Conservation (phyloP, 2,888 invertebrate species). For the Pardosa pseudoannulata region DNA sequence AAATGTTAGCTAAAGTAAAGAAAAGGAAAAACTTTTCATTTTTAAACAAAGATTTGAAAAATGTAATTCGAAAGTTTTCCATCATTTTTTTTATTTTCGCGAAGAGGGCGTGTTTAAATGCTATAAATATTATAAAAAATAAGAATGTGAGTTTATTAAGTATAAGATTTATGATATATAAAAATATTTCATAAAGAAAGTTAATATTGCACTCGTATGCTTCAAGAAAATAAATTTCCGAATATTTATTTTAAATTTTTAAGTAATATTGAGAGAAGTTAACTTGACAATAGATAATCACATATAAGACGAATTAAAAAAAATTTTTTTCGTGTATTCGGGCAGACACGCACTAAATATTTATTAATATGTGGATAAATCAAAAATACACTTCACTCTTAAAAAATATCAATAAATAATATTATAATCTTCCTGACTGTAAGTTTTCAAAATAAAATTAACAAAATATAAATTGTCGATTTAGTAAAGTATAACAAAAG, state of each 20-base stretch:
- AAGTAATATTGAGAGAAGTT: too few species aligned
- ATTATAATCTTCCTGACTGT: too few species aligned
- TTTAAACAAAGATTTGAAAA: constrained; percentile 6
- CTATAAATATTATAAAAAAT: constrained; percentile 1
- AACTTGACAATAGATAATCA: too few species aligned
- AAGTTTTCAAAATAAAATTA: too few species aligned
- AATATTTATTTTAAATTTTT: not conserved
- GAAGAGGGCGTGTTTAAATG: not conserved
- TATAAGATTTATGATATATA: not conserved
- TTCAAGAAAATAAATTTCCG: not conserved
- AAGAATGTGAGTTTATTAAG: not conserved
- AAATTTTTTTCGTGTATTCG: too few species aligned
- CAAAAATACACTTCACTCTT: too few species aligned
- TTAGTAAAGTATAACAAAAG: too few species aligned
- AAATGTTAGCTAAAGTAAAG: not conserved
- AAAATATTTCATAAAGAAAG: not conserved
- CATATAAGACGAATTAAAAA: too few species aligned
- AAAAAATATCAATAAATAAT: too few species aligned
- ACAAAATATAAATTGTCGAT: too few species aligned
- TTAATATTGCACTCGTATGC: not conserved
- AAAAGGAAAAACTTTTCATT: not conserved
- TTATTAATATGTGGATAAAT: too few species aligned
- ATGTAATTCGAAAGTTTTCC: not conserved
- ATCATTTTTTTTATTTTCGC: not conserved
- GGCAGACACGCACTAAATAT: too few species aligned